A percentile compares a stretch with the other conserved stretches of the same genome.
These are phyloP conservation scores for Piprites chloris DNA, from an alignment of 2,113 vertebrate genomes.

Conservation along the genomic window DNA sequence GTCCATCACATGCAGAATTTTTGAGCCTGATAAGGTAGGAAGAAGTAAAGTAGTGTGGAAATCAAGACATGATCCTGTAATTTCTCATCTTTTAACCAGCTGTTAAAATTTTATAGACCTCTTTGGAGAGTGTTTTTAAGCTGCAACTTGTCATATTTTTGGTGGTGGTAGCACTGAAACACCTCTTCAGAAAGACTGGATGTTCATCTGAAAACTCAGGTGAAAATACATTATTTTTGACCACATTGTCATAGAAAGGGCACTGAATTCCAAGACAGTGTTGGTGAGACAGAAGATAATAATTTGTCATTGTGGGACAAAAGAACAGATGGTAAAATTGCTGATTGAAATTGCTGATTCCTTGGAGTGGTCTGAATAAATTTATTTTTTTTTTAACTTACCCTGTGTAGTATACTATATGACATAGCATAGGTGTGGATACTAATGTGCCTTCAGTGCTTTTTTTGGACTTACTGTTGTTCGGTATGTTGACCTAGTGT, in stretches of 20 bases:
- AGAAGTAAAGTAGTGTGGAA: neutral
- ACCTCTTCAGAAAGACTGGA: neutral
- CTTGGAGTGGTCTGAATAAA: neutral
- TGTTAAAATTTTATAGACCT: neutral
- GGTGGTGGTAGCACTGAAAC: neutral
- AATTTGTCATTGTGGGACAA: neutral
- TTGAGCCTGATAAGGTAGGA: neutral
- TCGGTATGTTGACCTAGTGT: neutral
- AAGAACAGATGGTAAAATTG: neutral
- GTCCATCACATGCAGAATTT: neutral
- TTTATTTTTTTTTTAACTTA: neutral
- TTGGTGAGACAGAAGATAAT: neutral
- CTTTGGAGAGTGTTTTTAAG: neutral
- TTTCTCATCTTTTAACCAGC: neutral
- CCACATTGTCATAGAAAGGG: neutral
- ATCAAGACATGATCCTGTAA: neutral
- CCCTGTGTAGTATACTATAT: neutral
- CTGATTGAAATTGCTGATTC: neutral
- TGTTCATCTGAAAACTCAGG: neutral
- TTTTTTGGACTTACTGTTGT: neutral
- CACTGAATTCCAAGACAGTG: neutral
- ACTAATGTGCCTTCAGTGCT: neutral
- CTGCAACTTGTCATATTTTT: neutral
- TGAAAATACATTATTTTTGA: neutral
- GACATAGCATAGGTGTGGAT: neutral